A percentile compares a stretch with the other conserved stretches of the same genome.
Conservation (phyloP, 2,113 vertebrate species). For the Silurus meridionalis region DNA sequence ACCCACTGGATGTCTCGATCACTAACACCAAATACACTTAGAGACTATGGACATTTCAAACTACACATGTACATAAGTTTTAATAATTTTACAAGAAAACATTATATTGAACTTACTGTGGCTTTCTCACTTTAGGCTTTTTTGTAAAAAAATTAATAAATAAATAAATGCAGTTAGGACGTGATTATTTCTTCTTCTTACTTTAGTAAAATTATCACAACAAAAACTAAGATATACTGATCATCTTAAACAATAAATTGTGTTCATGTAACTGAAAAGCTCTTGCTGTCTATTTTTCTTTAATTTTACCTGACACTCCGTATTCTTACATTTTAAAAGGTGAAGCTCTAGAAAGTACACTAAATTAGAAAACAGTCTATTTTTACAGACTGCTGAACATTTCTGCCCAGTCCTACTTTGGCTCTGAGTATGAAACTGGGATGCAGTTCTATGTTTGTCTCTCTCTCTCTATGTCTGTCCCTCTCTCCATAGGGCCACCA, state of each 20-base stretch:
- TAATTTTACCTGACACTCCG: not conserved
- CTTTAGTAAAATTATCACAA: not conserved
- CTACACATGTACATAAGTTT: not conserved
- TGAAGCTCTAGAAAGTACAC: not conserved
- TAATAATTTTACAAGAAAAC: not conserved
- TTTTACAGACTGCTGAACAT: conserved; percentile 14
- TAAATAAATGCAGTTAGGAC: not conserved
- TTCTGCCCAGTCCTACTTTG: not conserved
- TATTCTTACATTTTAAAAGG: not conserved
- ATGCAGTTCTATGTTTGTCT: conserved; percentile 18
- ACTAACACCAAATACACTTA: not conserved
- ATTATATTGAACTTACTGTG: not conserved
- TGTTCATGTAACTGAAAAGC: not conserved
- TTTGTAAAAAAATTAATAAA: not conserved
- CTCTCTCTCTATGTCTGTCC: not conserved
- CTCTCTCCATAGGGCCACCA: conserved; percentile 11
- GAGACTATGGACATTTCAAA: not conserved
- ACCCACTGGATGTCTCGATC: not conserved
- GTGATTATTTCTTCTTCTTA: not conserved
- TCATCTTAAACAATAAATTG: not conserved
- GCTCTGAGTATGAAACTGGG: not conserved
- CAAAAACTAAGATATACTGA: not conserved
- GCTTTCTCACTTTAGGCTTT: not conserved
- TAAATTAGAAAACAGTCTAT: conserved; percentile 18
- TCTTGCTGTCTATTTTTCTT: not conserved